Evolutionary conservation across 2,888 invertebrate species (phyloP), one percentile per base, ranked within the genome.

Genomic region (Synanthedon vespiformis): DNA sequence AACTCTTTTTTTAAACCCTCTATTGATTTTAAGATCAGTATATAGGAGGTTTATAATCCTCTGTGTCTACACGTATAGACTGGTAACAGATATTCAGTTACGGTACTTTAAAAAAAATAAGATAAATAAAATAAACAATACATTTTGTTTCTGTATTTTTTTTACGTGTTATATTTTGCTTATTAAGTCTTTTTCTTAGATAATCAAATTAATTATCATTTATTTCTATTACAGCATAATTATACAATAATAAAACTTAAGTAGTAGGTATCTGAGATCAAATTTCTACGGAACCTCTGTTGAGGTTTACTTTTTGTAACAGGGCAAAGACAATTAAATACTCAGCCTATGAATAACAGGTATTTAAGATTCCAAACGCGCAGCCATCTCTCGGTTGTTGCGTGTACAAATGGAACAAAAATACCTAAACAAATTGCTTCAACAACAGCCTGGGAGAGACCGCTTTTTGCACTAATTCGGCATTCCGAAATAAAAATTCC

Each of bases 401-500:
- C 54, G 67, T 65, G 66, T 65, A 70, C 79, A 80, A 81, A 85
- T 77, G 75, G 73, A 82, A 82, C 77, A 85, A 86, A 44, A 87
- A 86, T 78, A 68, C 75, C 81, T 82, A 84, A 86, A 84, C 87
- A 86, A 87, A 86, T 87, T 86, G 83, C 80, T 58, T 61, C 65
- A 64, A 64, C 63, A 57, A 54, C 54, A 55, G 54, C 68, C 73
- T 80, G 81, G 71, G 84, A 80, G 74, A 72, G 75, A 67, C 73
- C 61, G 68, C 74, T 87, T 87, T 87, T 87, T 87, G 87, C 79
- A 83, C 86, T 79, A 86, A 87, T 87, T 87, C 87, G 86, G 86
- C 86, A 87, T 87, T 77, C 87, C 87, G 81, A 85, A 86, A 87
- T 87, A 86, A 87, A 87, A 78, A 87, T 87, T 78, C 86, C 86